These are phyloP conservation scores for Hydriomena furcata DNA, from an alignment of 2,888 invertebrate species.

Conservation along the genomic window DNA sequence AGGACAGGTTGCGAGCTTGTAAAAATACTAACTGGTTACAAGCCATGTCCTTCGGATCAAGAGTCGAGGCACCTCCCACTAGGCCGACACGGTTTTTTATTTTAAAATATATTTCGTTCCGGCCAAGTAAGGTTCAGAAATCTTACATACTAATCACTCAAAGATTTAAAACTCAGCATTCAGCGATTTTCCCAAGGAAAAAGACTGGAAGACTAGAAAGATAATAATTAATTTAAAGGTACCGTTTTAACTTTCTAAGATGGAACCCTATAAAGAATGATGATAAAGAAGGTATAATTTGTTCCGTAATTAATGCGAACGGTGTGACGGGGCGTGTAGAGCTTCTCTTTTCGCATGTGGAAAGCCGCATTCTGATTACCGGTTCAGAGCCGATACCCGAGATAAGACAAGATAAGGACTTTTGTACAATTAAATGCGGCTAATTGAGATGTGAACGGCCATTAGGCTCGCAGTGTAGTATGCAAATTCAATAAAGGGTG, in stretches of 20 bases:
- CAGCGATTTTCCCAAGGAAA: no score
- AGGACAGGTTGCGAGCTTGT: no score
- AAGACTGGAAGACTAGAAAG: no score
- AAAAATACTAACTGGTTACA: no score
- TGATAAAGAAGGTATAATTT: constrained; percentile 80
- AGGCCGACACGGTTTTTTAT: no score
- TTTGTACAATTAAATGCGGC: constrained; percentile 71
- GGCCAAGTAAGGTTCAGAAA: no score
- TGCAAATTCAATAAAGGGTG: constrained; percentile 24
- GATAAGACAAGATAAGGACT: constrained; percentile 53
- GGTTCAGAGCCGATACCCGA: constrained; percentile 64
- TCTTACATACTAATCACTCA: no score
- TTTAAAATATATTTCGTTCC: no score
- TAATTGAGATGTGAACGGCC: constrained; percentile 56
- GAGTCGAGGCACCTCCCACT: no score
- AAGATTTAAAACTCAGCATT: no score
- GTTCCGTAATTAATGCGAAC: constrained; percentile 70
- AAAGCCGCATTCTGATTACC: constrained; percentile 63
- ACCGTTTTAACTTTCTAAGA: not conserved
- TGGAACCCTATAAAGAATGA: constrained; percentile 54
- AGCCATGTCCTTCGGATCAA: no score
- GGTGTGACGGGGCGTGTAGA: constrained; percentile 76
- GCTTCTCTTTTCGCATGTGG: constrained; percentile 73
- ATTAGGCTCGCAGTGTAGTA: constrained; percentile 28
- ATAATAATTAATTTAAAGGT: no score